Conservation (phyloP, 1,140 invertebrate genomes). For the Panulirus ornatus region DNA sequence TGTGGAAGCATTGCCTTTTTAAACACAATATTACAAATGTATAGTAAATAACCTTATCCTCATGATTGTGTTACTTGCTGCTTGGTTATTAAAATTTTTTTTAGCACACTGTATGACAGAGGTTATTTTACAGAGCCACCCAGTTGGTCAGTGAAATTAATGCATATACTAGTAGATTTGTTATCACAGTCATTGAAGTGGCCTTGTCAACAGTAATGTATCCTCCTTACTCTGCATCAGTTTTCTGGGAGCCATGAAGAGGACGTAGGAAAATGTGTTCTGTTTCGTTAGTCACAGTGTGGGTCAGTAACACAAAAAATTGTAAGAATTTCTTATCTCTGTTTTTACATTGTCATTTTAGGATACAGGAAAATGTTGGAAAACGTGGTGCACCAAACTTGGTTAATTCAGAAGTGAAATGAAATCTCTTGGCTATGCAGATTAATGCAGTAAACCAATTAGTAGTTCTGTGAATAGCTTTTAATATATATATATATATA, state of each 20-base stretch:
- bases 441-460: neutral
- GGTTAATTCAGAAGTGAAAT: neutral
- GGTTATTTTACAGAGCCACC: slow-evolving; percentile 14
- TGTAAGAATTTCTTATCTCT: neutral
- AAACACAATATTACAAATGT: no score
- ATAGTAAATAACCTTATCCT: no score
- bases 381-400: neutral
- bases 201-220: neutral
- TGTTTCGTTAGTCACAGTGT: neutral
- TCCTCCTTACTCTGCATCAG: neutral
- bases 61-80: no score
- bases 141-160: neutral
- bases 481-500: slow-evolving; percentile 50
- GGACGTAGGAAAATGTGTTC: no score
- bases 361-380: neutral
- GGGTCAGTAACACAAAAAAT: neutral
- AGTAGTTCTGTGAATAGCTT: slow-evolving; percentile 22
- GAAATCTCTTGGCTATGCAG: slow-evolving; percentile 17
- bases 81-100: neutral
- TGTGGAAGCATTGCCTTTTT: no score
- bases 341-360: neutral
- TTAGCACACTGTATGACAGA: neutral
- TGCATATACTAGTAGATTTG: neutral
- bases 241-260: neutral
- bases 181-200: slow-evolving; percentile 8